Evolutionary conservation across 2,888 invertebrate genomes (phyloP), one percentile per base, ranked within the genome.

Genomic region (Amorpha juglandis): DNA sequence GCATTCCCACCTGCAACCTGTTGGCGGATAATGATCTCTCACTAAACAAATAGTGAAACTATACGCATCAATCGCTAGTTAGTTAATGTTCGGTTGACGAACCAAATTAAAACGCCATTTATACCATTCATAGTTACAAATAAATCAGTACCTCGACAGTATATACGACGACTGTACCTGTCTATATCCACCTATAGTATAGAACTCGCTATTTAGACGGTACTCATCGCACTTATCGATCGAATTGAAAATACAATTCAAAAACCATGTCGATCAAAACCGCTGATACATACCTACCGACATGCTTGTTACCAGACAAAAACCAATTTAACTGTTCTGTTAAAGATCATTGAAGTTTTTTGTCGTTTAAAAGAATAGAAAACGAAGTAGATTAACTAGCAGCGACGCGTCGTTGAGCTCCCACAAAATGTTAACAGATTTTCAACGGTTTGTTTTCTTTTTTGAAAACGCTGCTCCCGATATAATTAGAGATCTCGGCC

Each of bases 1-100:
- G 87, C 83, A 87, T 91, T 89, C 86, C 89, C 90, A 91, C 92
- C 92, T 91, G 91, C 89, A 90, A 90, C 91, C 86, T 89, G 90
- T 90, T 89, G 88, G 82, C 77, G 84, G 91, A 90, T 92, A 91
- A 89, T 89, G 87, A 91, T 91, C 91, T 90, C 80, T 78, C 83
- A 91, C 82, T 89, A 90, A 91, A 89, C 91, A 92, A 92, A 91
- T 86, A 91, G 81, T 82, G 74, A 80, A 83, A 83, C 83, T 79
- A 80, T 81, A 72, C 72, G 74, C 79, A 79, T 76, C 81, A 80
- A 80, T 78, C 78, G 78, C 70, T 75, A 74, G 70, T 71, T 76
- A 78, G 79, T 79, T 74, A 81, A 79, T 79, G 74, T 77, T 72
- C 69, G 71, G 76, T 69, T 75, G 70, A 72, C 71, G 71, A 72